phyloP scores from a whole-genome alignment of 1,140 invertebrate species.

The Colletes gigas region DNA sequence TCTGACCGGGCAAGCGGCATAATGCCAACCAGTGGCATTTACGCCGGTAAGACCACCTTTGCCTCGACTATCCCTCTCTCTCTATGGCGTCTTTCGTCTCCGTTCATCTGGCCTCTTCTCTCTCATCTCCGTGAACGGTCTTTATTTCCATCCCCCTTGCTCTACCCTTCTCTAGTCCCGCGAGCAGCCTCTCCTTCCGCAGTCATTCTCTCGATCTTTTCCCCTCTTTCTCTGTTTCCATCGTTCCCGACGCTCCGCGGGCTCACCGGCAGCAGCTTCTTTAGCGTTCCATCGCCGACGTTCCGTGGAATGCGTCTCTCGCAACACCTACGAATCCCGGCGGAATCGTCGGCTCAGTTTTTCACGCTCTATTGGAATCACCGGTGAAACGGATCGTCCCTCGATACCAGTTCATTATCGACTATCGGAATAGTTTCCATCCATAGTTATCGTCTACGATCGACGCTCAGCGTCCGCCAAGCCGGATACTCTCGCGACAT shows the following conservation, averaged over 20 bases:
- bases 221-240: conserved; percentile 40
- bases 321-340: conserved; percentile 58
- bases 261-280: conserved; percentile 62
- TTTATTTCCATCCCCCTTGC: conserved; percentile 34
- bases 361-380: background rate
- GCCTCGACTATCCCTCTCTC: conserved; percentile 58
- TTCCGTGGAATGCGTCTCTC: conserved; percentile 64
- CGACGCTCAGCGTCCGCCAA: background rate
- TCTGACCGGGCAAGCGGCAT: conserved; percentile 73
- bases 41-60: conserved; percentile 77
- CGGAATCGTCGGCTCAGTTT: conserved; percentile 21
- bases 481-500: conserved; percentile 37
- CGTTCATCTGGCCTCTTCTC: conserved; percentile 31
- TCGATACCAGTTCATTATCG: too few species aligned
- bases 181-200: conserved; percentile 31
- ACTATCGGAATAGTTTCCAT: too few species aligned
- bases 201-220: conserved; percentile 37
- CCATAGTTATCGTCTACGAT: background rate
- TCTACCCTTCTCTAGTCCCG: conserved; percentile 43
- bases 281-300: conserved; percentile 65
- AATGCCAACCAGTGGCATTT: conserved; percentile 82
- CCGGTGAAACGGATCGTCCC: too few species aligned
- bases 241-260: conserved; percentile 33
- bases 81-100: conserved; percentile 12
- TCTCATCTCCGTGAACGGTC: conserved; percentile 27